Conservation (phyloP, 2,888 invertebrate genomes). For the Drosophila prostipennis region DNA sequence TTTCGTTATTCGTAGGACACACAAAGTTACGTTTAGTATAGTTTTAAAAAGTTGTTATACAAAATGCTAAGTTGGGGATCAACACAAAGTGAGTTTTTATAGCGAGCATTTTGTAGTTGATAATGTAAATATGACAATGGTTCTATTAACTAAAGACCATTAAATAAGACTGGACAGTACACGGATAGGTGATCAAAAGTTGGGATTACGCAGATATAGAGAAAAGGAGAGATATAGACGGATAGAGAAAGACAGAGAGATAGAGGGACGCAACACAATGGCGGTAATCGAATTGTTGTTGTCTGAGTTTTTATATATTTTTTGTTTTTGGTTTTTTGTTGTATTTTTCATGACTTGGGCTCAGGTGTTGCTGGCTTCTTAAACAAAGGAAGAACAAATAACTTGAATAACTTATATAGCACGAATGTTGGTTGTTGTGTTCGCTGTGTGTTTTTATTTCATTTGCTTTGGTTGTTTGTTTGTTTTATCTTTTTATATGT, state of each 20-base stretch:
- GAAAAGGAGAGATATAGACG: conserved; percentile 36
- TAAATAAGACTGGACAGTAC: conserved; percentile 40
- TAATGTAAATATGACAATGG: conserved; percentile 28
- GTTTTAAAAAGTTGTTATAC: conserved; percentile 46
- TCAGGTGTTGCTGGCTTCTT: conserved; percentile 50
- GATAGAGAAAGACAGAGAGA: conserved; percentile 31
- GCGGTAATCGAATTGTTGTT: conserved; percentile 45
- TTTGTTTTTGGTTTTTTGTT: conserved; percentile 12
- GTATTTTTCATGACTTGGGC: conserved; percentile 45
- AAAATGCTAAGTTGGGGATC: conserved; percentile 62
- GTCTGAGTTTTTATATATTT: conserved; percentile 44
- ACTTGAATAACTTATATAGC: conserved; percentile 48
- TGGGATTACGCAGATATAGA: conserved; percentile 25
- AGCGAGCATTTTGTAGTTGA: conserved; percentile 48
- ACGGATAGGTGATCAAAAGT: conserved; percentile 31
- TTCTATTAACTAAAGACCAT: conserved; percentile 30
- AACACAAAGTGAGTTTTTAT: conserved; percentile 54
- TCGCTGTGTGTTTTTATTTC: conserved; percentile 29
- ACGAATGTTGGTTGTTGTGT: conserved; percentile 33
- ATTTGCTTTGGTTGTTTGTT: conserved; percentile 22
- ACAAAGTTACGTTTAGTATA: conserved; percentile 48
- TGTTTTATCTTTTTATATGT: conserved; percentile 7
- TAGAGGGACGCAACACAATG: conserved; percentile 63
- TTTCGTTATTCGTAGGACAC: conserved; percentile 38
- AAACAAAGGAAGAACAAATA: conserved; percentile 37